Percentiles rank a stretch among this genome's conserved stretches.
phyloP scores from a whole-genome alignment of 2,888 invertebrate species.

The Temnothorax unifasciatus region DNA sequence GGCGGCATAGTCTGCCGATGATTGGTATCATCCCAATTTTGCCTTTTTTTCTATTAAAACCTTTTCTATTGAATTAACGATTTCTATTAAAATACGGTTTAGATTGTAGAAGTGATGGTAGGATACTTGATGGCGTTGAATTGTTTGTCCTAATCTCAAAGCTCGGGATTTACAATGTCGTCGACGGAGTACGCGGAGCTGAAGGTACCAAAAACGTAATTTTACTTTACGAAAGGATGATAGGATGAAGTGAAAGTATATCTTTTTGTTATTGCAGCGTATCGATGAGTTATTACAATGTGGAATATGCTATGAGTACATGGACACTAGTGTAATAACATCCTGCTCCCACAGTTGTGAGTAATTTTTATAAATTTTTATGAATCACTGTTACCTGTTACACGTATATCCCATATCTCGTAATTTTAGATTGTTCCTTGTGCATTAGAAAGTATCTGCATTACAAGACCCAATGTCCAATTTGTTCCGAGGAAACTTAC shows the following conservation, averaged over 20 bases:
- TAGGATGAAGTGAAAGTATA: background rate
- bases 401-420: background rate
- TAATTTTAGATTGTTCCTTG: constrained; percentile 87
- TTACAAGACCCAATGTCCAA: constrained; percentile 87
- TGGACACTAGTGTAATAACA: constrained; percentile 87
- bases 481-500: constrained; percentile 86
- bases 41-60: background rate
- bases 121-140: background rate
- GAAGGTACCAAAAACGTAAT: constrained; percentile 72
- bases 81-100: background rate
- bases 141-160: constrained; percentile 20
- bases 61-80: constrained; percentile 1
- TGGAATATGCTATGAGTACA: constrained; percentile 87
- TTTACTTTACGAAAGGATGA: constrained; percentile 1
- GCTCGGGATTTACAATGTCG: constrained; percentile 72
- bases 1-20: background rate
- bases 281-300: constrained; percentile 86
- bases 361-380: constrained; percentile 66
- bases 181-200: constrained; percentile 79
- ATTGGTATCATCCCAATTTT: background rate
- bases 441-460: constrained; percentile 87
- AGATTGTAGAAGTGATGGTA: background rate
- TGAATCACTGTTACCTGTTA: background rate
- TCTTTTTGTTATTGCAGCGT: constrained; percentile 80
- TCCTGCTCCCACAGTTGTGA: constrained; percentile 87